Conservation (phyloP, 92 coral and sea anemone genomes). For the Zoanthus sociatus region DNA sequence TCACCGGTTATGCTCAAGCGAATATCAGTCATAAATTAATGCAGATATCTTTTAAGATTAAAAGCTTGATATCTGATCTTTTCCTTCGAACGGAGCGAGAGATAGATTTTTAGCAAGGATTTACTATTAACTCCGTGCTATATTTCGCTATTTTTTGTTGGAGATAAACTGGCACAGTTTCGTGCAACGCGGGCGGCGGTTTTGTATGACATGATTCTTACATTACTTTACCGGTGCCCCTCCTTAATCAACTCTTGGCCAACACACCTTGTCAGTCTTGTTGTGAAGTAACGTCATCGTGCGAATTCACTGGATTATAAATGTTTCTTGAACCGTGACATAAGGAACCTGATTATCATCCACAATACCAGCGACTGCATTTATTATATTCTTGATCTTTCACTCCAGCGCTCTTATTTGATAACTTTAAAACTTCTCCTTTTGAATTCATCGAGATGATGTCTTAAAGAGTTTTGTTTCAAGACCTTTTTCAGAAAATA, state of each 20-base stretch:
- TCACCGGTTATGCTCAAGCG: constrained; percentile 18
- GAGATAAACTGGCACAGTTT: neutral
- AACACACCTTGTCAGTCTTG: constrained; percentile 38
- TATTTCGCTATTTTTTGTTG: neutral
- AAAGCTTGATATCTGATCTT: neutral
- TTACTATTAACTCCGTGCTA: neutral
- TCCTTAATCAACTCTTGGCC: neutral
- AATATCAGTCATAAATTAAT: constrained; percentile 9
- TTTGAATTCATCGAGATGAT: neutral
- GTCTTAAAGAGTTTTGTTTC: constrained; percentile 9
- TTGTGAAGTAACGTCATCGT: constrained; percentile 35
- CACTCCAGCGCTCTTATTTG: neutral
- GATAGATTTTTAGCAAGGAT: neutral
- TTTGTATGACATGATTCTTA: neutral
- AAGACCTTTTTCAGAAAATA: neutral
- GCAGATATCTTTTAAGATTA: neutral
- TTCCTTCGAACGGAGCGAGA: neutral
- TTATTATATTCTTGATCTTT: neutral
- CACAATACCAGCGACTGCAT: neutral
- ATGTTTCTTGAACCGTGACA: constrained; percentile 34
- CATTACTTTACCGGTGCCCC: constrained; percentile 21
- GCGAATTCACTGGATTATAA: neutral
- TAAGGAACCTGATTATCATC: neutral
- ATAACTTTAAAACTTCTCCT: neutral
- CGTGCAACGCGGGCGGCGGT: constrained; percentile 2